Evolutionary conservation across 2,797 vertebrate genomes (phyloP).

Genomic region (Jordanella pulchra): DNA sequence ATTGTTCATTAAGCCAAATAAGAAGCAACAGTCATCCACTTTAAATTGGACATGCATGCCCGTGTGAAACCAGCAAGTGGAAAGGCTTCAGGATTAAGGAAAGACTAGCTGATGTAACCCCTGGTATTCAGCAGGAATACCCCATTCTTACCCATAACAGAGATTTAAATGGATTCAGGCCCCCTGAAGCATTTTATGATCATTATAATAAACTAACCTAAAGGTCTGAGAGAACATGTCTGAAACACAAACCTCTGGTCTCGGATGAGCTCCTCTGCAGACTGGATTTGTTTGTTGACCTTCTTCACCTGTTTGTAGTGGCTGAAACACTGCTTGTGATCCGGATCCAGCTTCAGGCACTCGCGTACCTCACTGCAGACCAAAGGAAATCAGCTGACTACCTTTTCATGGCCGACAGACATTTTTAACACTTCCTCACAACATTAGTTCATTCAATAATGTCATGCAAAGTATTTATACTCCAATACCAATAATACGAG

Average conservation of each 20-base stretch:
- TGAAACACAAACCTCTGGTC: conserved; percentile 84
- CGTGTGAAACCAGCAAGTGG: conserved; percentile 29
- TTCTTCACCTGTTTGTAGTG: conserved; percentile 99
- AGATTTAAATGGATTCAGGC: neutral
- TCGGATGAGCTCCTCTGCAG: conserved; percentile 91
- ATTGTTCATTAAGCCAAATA: conserved; percentile 21
- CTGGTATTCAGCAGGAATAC: conserved; percentile 26
- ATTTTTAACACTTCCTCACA: neutral
- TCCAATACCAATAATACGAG: no score
- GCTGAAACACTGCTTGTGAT: conserved; percentile 94
- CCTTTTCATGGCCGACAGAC: neutral
- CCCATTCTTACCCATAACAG: conserved; percentile 25
- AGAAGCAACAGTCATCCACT: conserved; percentile 35
- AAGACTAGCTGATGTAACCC: conserved; percentile 39
- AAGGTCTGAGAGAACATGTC: neutral
- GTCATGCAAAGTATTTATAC: neutral
- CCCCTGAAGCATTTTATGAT: neutral
- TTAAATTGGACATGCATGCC: conserved; percentile 30
- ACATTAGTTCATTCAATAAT: neutral
- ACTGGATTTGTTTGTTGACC: conserved; percentile 91
- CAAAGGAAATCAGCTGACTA: conserved; percentile 11
- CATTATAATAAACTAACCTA: neutral
- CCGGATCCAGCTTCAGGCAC: conserved; percentile 96
- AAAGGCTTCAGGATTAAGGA: conserved; percentile 17
- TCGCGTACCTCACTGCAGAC: conserved; percentile 91